A percentile compares a stretch with the other conserved stretches of the same genome.
phyloP scores from a whole-genome alignment of 2,888 invertebrate species.

The Plusia festucae region DNA sequence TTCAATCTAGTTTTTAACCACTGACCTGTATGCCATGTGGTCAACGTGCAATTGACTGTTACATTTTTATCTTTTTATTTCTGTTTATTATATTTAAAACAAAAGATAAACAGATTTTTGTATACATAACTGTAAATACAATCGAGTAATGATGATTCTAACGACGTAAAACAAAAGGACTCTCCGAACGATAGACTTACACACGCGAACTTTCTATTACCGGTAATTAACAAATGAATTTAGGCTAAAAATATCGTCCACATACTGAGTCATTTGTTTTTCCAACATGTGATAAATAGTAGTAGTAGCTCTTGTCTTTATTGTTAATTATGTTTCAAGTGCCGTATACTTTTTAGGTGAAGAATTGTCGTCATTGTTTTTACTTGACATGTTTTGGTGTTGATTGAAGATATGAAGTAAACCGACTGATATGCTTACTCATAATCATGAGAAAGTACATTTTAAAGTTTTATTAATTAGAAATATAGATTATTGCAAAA shows the following conservation, averaged over 20 bases:
- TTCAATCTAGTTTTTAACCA: too few relatives aligned
- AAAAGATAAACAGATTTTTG: too few relatives aligned
- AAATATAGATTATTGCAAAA: too few relatives aligned
- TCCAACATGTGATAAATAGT: too few relatives aligned
- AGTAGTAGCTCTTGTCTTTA: too few relatives aligned
- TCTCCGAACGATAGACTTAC: slow-evolving; percentile 3
- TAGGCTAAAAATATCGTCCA: neutral
- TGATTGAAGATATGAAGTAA: neutral
- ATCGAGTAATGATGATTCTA: slow-evolving; percentile 19
- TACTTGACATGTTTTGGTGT: neutral
- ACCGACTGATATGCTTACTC: neutral
- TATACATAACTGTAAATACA: slow-evolving; percentile 45
- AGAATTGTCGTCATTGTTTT: neutral
- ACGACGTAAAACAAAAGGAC: slow-evolving; percentile 13
- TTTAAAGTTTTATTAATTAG: neutral
- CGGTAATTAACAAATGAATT: slow-evolving; percentile 2
- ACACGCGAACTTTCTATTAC: slow-evolving; percentile 30
- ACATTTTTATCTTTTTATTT: too few relatives aligned
- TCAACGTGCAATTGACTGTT: too few relatives aligned
- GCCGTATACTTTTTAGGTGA: neutral
- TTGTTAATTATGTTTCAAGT: neutral
- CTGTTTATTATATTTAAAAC: too few relatives aligned
- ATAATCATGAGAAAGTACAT: neutral
- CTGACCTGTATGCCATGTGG: too few relatives aligned
- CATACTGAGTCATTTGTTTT: neutral